A percentile compares a stretch with the other conserved stretches of the same genome.
phyloP scores from a whole-genome alignment of 1,140 invertebrate species.

The Diplogasteroides magnus region DNA sequence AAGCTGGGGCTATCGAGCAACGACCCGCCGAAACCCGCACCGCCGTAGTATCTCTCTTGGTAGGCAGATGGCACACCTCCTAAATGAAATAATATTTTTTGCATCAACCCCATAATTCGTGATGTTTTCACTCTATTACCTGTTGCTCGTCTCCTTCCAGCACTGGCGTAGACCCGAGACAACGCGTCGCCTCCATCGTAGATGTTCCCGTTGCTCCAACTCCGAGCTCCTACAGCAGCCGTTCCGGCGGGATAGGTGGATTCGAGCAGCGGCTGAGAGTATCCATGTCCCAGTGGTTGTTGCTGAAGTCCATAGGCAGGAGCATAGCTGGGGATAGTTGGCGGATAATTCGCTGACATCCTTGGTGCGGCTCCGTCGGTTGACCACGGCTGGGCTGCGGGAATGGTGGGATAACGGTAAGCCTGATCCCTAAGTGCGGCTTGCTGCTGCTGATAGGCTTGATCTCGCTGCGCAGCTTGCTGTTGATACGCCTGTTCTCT shows the following conservation, averaged over 20 bases:
- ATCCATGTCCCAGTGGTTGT: neutral
- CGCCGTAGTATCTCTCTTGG: neutral
- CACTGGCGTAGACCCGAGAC: slow-evolving; percentile 24
- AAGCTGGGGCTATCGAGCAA: slow-evolving; percentile 17
- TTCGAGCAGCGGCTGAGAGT: neutral
- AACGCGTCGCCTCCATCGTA: slow-evolving; percentile 15
- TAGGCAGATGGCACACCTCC: neutral
- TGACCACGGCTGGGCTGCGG: too few relatives aligned
- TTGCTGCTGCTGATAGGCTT: too few relatives aligned
- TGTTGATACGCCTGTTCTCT: slow-evolving; percentile 14
- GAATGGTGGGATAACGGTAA: too few relatives aligned
- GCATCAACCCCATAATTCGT: too few relatives aligned
- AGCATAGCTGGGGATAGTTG: neutral
- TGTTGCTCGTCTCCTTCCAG: slow-evolving; percentile 20
- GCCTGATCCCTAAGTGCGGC: too few relatives aligned
- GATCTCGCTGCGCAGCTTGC: slow-evolving; percentile 1
- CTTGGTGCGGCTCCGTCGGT: too few relatives aligned
- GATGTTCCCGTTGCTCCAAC: neutral
- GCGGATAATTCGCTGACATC: too few relatives aligned
- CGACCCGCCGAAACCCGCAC: neutral
- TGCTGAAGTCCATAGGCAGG: neutral
- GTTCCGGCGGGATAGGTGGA: neutral
- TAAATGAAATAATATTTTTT: neutral
- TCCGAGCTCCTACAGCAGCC: neutral
- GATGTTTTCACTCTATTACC: too few relatives aligned